Conservation (phyloP, 2,797 vertebrate species). For the Borostomias antarcticus region DNA sequence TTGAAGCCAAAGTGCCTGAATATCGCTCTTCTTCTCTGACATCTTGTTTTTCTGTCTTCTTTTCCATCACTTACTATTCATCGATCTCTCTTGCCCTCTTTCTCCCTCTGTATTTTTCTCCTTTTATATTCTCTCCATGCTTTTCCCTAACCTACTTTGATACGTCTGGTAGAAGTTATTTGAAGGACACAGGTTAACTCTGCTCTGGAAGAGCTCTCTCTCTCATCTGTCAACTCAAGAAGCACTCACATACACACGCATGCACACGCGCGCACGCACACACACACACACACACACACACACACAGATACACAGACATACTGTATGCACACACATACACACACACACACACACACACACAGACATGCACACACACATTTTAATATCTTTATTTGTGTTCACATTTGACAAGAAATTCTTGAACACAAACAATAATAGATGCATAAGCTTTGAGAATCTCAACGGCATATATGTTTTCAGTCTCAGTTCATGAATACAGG, state of each 20-base stretch:
- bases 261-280: constrained; percentile 8
- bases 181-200: constrained; percentile 60
- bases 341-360: neutral
- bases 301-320: neutral
- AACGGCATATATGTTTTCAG: no score
- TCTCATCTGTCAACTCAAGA: no score
- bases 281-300: constrained; percentile 10
- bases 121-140: constrained; percentile 15
- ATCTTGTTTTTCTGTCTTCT: no score
- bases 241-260: neutral
- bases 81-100: constrained; percentile 1
- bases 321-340: neutral
- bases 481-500: no score
- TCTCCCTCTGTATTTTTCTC: neutral
- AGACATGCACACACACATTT: no score
- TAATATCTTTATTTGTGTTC: no score
- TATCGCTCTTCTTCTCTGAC: neutral
- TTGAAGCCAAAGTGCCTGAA: no score
- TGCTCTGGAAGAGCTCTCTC: constrained; percentile 29
- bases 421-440: no score
- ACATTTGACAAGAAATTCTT: no score
- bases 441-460: no score
- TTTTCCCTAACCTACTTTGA: constrained; percentile 48
- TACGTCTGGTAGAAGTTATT: constrained; percentile 42
- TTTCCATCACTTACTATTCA: neutral